A percentile compares a stretch with the other conserved stretches of the same genome.
These are phyloP conservation scores for Spatulosminthurus flaviceps DNA, from an alignment of 2,888 invertebrate genomes.

Conservation along the genomic window DNA sequence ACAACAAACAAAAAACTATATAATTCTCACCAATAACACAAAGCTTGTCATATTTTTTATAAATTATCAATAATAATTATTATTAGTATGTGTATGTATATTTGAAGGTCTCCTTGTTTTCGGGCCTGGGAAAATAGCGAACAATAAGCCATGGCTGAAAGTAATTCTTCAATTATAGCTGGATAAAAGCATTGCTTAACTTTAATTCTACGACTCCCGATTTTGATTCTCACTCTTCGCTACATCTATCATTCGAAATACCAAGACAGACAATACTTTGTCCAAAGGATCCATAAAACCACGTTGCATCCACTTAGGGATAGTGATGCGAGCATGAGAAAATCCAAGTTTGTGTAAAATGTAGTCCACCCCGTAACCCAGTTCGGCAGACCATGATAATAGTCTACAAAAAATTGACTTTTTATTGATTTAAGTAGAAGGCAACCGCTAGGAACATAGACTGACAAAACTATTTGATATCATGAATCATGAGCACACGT, in stretches of 20 bases:
- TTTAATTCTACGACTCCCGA: background rate
- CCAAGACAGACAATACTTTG: conserved; percentile 83
- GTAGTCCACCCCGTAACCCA: conserved; percentile 90
- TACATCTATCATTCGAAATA: conserved; percentile 75
- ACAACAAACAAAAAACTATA: background rate
- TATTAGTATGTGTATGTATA: too few species aligned
- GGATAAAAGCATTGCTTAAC: background rate
- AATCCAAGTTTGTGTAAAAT: conserved; percentile 97
- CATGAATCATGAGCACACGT: too few species aligned
- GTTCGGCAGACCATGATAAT: conserved; percentile 80
- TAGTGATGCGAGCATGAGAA: conserved; percentile 95
- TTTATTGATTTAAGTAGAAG: too few species aligned
- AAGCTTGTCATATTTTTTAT: too few species aligned
- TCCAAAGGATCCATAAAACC: conserved; percentile 99
- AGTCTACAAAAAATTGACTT: conserved; percentile 68
- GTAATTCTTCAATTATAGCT: too few species aligned
- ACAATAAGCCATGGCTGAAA: too few species aligned
- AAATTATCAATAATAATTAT: too few species aligned
- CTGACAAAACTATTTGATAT: too few species aligned
- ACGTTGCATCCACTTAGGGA: conserved; percentile 99
- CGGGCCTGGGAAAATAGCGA: too few species aligned
- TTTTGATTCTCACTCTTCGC: conserved; percentile 58
- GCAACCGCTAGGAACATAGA: too few species aligned
- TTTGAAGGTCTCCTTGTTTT: too few species aligned
- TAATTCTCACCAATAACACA: too few species aligned